phyloP scores from a whole-genome alignment of 2,888 invertebrate genomes.

The Glyphotaelius pellucidus region DNA sequence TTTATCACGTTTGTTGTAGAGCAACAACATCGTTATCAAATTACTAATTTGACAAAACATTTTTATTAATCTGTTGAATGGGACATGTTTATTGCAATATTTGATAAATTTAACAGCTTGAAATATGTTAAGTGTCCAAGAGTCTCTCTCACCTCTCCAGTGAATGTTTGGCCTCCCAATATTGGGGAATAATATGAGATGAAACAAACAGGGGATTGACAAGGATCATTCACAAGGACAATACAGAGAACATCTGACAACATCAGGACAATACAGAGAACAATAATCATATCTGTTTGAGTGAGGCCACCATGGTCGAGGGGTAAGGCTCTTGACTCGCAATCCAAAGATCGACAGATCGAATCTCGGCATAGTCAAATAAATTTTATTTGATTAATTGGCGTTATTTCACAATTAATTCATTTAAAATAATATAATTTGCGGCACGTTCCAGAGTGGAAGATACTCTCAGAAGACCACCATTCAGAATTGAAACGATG shows the following conservation, averaged over 20 bases:
- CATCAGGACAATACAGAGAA: background rate
- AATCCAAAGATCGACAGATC: no score
- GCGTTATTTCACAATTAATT: no score
- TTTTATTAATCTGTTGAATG: conserved; percentile 4
- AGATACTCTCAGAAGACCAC: no score
- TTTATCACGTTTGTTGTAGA: background rate
- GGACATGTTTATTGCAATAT: background rate
- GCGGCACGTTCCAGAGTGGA: no score
- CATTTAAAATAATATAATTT: no score
- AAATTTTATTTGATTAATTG: no score
- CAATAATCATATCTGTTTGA: background rate
- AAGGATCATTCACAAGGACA: background rate
- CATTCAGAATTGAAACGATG: no score
- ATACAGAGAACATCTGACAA: background rate
- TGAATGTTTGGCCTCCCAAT: background rate
- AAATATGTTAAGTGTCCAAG: background rate
- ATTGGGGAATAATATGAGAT: background rate
- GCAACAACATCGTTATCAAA: background rate
- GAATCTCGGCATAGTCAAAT: no score
- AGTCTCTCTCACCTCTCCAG: background rate
- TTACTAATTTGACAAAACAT: background rate
- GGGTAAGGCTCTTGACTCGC: no score
- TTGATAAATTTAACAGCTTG: background rate
- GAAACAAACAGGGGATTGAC: no score
- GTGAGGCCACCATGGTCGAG: background rate